Conservation (phyloP, 2,113 vertebrate species). For the Zapus hudsonius region DNA sequence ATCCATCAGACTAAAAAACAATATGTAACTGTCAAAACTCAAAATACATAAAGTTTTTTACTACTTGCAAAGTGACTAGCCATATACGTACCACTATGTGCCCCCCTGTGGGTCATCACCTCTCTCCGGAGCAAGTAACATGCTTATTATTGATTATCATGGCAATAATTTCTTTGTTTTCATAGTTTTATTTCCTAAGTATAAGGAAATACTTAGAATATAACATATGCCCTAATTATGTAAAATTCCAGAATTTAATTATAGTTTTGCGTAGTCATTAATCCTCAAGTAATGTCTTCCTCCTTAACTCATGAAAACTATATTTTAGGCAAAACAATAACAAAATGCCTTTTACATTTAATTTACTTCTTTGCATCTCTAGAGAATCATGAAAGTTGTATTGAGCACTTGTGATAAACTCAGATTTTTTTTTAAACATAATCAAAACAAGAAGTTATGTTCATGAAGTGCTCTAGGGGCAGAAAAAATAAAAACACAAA, state of each 20-base stretch:
- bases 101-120: neutral
- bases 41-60: neutral
- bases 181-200: neutral
- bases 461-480: constrained; percentile 60
- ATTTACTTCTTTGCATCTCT: constrained; percentile 38
- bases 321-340: constrained; percentile 45
- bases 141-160: neutral
- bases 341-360: constrained; percentile 54
- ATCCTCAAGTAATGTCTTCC: neutral
- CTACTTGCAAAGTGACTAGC: neutral
- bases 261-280: constrained; percentile 18
- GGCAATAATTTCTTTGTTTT: neutral
- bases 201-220: neutral
- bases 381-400: constrained; percentile 66
- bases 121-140: neutral
- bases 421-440: constrained; percentile 66
- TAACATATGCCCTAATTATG: neutral
- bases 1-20: neutral
- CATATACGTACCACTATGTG: neutral
- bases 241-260: neutral
- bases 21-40: neutral
- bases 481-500: constrained; percentile 65
- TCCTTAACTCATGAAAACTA: neutral
- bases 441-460: constrained; percentile 65
- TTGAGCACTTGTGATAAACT: constrained; percentile 58